phyloP scores from a whole-genome alignment of 2,797 vertebrate species.

The Lagorchestes hirsutus region DNA sequence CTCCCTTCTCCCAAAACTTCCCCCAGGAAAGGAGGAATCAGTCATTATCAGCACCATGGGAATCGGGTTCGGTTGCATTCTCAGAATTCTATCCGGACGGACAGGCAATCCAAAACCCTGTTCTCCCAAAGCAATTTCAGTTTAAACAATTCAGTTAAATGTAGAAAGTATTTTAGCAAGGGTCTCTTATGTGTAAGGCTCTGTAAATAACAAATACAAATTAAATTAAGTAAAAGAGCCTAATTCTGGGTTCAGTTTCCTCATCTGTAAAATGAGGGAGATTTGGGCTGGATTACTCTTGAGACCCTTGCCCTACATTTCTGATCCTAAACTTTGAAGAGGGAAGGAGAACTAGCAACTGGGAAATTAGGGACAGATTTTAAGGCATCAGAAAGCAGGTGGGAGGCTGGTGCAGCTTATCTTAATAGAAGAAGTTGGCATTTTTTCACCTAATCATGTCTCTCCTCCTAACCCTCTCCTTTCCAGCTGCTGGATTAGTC shows the following conservation, averaged over 20 bases:
- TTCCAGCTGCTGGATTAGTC: background rate
- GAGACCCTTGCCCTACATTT: background rate
- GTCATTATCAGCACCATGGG: background rate
- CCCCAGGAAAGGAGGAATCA: background rate
- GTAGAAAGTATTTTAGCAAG: background rate
- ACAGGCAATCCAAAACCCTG: background rate
- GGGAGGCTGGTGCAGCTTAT: background rate
- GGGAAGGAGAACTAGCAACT: background rate
- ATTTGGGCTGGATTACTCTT: background rate
- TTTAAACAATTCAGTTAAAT: background rate
- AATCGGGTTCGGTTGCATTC: background rate
- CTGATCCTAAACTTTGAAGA: background rate
- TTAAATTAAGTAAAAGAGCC: background rate
- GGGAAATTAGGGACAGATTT: background rate
- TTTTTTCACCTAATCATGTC: background rate
- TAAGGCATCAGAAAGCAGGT: background rate
- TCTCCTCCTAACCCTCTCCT: background rate
- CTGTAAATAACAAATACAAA: background rate
- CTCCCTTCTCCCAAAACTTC: background rate
- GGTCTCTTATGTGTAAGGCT: background rate
- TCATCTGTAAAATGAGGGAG: background rate
- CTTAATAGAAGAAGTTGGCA: no score
- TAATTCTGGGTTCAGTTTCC: background rate
- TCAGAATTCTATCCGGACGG: background rate
- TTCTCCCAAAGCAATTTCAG: constrained; percentile 15